Conservation (phyloP, 2,797 vertebrate species). For the Sphenodon punctatus region DNA sequence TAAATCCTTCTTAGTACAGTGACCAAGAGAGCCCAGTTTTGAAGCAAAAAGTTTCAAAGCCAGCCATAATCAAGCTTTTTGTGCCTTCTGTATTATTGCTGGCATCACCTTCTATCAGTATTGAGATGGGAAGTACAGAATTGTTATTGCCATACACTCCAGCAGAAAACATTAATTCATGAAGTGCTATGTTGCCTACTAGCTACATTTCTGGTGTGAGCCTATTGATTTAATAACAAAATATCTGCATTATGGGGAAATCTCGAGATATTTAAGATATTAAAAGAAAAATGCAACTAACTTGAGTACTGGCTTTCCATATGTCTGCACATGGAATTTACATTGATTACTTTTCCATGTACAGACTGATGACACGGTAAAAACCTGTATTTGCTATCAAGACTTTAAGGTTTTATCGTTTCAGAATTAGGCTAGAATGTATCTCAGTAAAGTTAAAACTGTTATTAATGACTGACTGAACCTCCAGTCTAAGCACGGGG, state of each 20-base stretch:
- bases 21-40: neutral
- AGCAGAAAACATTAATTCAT: fast-evolving
- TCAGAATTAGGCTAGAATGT: neutral
- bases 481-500: neutral
- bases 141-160: neutral
- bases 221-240: fast-evolving
- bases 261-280: neutral
- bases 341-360: neutral
- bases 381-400: neutral
- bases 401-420: neutral
- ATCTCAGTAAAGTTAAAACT: neutral
- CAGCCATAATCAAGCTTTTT: neutral
- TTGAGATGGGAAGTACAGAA: neutral
- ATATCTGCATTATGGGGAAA: neutral
- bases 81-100: neutral
- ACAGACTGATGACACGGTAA: neutral
- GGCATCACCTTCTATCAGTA: neutral
- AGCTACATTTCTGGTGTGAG: neutral
- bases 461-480: neutral
- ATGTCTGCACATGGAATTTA: neutral
- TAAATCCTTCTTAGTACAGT: neutral
- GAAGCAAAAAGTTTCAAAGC: neutral
- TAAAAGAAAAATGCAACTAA: neutral
- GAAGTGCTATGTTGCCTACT: neutral
- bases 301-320: fast-evolving